Evolutionary conservation across 2,113 vertebrate genomes (phyloP).

Genomic region (Chlorocebus sabaeus): DNA sequence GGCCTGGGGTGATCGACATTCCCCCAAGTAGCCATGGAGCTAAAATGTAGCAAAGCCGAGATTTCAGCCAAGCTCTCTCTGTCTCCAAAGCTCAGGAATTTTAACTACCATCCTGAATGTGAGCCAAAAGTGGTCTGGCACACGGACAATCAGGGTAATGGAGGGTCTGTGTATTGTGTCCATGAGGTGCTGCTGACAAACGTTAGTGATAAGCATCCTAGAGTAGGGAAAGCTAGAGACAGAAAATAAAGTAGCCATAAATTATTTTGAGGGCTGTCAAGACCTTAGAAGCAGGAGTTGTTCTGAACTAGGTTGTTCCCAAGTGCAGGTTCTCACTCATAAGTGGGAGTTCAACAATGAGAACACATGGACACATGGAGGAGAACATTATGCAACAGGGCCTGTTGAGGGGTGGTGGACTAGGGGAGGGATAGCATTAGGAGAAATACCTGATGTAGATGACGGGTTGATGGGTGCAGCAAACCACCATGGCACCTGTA

Average conservation of each 20-base stretch:
- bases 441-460: too few relatives aligned
- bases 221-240: neutral
- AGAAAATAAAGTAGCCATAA: neutral
- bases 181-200: neutral
- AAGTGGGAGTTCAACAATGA: too few relatives aligned
- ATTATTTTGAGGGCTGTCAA: neutral
- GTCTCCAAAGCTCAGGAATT: neutral
- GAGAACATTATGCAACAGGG: too few relatives aligned
- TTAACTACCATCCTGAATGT: neutral
- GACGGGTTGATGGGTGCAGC: too few relatives aligned
- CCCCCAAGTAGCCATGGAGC: too few relatives aligned
- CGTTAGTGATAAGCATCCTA: neutral
- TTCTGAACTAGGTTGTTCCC: neutral
- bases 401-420: too few relatives aligned
- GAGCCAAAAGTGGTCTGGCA: neutral
- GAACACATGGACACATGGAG: too few relatives aligned
- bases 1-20: rapidly evolving
- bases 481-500: too few relatives aligned
- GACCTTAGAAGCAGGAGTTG: neutral
- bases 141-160: neutral
- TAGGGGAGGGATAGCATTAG: too few relatives aligned
- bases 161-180: neutral
- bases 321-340: neutral
- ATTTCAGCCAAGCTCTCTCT: neutral
- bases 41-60: neutral